Evolutionary conservation across 1,140 invertebrate genomes (phyloP), one percentile per base, ranked within the genome.

Genomic region (Diprion similis): DNA sequence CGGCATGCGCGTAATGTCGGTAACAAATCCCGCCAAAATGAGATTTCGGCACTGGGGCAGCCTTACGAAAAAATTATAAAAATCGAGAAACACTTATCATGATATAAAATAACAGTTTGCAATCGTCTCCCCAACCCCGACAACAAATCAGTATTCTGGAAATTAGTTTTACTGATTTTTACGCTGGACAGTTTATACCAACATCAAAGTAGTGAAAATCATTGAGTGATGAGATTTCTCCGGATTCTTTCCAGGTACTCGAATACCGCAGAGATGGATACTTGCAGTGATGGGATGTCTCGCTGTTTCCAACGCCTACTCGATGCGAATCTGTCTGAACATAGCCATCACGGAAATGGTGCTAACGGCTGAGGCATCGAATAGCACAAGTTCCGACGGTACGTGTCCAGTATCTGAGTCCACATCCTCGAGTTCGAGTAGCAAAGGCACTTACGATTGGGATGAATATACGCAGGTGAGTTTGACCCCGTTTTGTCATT

Each of bases 321-420:
- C 94, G 0, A 92, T 96, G 91, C 86, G 95, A 67, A 94, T 96
- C 1, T 96, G 96, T 83, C 86, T 97, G n/a, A 96, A 94, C 11
- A 93, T 97, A 18, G 95, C 94, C 7, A 95, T 97, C 81, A 95
- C 97, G 15, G 94, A 94, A 13, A 97, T 97, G 95, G 90, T 93
- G 8, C 84, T 68, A 82, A 87, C 76, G 88, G 87, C 64, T 86
- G 87, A 69, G 81, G 79, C 8, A 80, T 81, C 17, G 2, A 37
- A 37, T 37, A 37, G 24, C 24, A 37, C 24, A 37, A 84, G 86
- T 37, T 82, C 87, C 71, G 90, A 92, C 78, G 89, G 91, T 0
- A 64, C 71, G 80, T 93, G 92, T 78, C 89, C 88, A 15, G 73
- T 84, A 37, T 37, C 24, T 6, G 24, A 37, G 24, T 37, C 24